Percentiles rank a stretch among this genome's conserved stretches.
Conservation (phyloP, 2,888 invertebrate species). For the Azorinus chamasolen region DNA sequence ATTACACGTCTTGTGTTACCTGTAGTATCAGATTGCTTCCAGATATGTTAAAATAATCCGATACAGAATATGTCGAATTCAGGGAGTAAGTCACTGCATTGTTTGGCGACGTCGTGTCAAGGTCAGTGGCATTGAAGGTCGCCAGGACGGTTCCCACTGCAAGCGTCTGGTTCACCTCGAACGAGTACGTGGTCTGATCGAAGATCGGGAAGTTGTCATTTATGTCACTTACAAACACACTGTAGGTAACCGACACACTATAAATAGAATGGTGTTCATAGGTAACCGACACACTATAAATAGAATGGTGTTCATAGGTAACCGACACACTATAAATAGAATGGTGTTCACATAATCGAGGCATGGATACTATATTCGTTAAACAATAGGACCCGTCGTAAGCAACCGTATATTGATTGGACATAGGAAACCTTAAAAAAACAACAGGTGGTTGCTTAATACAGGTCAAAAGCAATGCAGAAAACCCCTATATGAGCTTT, state of each 20-base stretch:
- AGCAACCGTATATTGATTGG: too few species aligned
- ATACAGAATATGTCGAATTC: neutral
- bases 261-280: conserved; percentile 10
- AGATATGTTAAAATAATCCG: conserved; percentile 37
- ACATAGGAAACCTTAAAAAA: too few species aligned
- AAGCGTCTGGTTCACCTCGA: conserved; percentile 11
- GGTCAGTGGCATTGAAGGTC: conserved; percentile 36
- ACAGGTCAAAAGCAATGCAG: too few species aligned
- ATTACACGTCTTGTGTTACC: too few species aligned
- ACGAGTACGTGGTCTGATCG: conserved; percentile 5
- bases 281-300: conserved; percentile 30
- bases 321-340: conserved; percentile 27
- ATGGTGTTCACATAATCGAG: conserved; percentile 3
- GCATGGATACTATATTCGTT: too few species aligned
- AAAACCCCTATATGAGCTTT: too few species aligned
- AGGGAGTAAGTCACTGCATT: conserved; percentile 36
- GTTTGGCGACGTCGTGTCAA: conserved; percentile 43
- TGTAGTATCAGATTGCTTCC: conserved; percentile 21
- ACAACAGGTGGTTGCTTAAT: too few species aligned
- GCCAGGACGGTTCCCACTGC: conserved; percentile 22
- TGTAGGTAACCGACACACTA: conserved; percentile 45
- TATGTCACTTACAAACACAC: conserved; percentile 37
- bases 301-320: conserved; percentile 2
- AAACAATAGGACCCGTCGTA: too few species aligned
- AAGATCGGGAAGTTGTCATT: conserved; percentile 53